phyloP scores from a whole-genome alignment of 2,113 vertebrate species.

The Pachycephala philippinensis region DNA sequence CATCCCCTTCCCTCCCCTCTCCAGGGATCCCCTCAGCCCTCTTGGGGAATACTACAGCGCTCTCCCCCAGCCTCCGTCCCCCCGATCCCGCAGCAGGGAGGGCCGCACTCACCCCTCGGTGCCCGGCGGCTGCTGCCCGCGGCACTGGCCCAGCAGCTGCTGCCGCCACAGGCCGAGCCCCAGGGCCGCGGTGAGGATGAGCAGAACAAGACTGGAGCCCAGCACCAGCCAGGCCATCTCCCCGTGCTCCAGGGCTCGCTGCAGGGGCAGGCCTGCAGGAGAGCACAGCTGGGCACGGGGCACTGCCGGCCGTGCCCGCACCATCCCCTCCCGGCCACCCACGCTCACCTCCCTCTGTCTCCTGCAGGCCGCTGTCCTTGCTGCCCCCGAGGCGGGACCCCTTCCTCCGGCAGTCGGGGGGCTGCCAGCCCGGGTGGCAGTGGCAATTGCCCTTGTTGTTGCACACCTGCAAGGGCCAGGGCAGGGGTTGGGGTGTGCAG shows the following conservation, averaged over 20 bases:
- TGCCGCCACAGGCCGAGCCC: background rate
- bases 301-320: background rate
- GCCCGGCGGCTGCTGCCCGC: rapidly evolving
- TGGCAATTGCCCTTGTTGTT: slow-evolving; percentile 1
- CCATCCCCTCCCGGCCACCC: rapidly evolving
- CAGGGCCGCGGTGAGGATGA: rapidly evolving
- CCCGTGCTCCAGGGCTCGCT: rapidly evolving
- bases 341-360: background rate
- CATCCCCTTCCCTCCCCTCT: background rate
- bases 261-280: background rate
- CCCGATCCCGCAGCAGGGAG: no score
- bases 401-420: background rate
- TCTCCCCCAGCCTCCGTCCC: no score
- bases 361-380: background rate
- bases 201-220: background rate
- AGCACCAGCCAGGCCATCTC: background rate
- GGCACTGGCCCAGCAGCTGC: background rate
- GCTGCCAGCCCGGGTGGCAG: slow-evolving; percentile 41
- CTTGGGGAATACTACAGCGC: rapidly evolving
- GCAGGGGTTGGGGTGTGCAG: no score
- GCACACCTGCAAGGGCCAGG: slow-evolving; percentile 15
- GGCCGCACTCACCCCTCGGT: background rate
- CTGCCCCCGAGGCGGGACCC: rapidly evolving
- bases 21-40: background rate
- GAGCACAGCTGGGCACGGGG: background rate